Base-by-base conservation (phyloP, 2,113 vertebrate genomes). In the Antigone vipio region DNA sequence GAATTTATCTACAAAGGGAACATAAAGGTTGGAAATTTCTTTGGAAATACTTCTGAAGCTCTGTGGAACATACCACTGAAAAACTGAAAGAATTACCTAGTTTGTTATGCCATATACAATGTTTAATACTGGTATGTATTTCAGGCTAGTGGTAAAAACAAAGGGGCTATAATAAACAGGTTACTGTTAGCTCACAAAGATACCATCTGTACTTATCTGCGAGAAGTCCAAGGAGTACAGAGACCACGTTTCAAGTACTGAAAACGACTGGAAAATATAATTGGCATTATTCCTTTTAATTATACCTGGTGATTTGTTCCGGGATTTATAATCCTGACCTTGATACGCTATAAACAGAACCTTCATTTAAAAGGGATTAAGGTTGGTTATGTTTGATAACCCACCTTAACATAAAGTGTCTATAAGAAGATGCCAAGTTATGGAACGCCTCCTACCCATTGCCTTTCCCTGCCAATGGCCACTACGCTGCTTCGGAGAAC, bases 331-430 rank as follows among this genome's bases (percentile, higher is more conserved):
- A 77, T 67, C 75, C 68, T 77, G 92, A 94, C 88, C 90, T 94
- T 93, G 85, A 86, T 96, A 71, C 26, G 64, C 82, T 68, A 35
- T 72, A 92, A 94, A 90, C 78, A 84, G 71, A 82, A 49, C 76
- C 60, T 95, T 96, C 80, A 91, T 97, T 97, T 95, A 83, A 73
- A 90, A 93, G 42, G 60, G 85, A 95, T 94, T 94, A 88, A 44
- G 75, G 74, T 62, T 58, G 71, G 38, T 58, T 92, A 17, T 55
- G 82, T 80, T 72, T 80, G 88, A 96, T 85, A 94, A 74, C 67
- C 59, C 55, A 78, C 56, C 82, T 62, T 16, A 50, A 74, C 20
- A 55, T 77, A 86, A 94, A 72, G 12, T 68, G 56, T 26, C 89
- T 77, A 34, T 85, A 30, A 62, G 85, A 77, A 66, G 79, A 90